Base-by-base conservation (phyloP, 2,797 vertebrate species). In the Triplophysa bombifrons region DNA sequence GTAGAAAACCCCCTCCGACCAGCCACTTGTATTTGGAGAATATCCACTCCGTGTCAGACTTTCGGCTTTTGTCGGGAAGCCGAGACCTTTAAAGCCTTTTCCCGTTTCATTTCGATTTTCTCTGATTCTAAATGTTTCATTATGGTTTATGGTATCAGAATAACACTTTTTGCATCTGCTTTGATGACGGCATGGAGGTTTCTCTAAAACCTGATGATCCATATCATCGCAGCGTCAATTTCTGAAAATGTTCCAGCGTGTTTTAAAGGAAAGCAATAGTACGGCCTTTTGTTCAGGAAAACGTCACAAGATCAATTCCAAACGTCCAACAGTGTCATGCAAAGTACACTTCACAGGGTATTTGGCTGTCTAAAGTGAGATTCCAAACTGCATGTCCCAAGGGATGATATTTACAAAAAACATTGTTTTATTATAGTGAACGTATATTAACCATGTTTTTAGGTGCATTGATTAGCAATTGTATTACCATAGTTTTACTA, bases 1-100 rank as follows among this genome's bases (percentile, higher is more conserved):
- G 85, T 85, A 92, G 90, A 90, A 75, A 87, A 93, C 93, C 92
- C 91, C 92, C 92, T 90, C 92, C 90, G 86, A 93, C 93, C 91
- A 92, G 93, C 92, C 91, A 93, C 92, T 93, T 92, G 90, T 92
- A 94, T 94, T 91, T 88, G 65, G 90, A 90, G 89, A 89, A 91
- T 88, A 88, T 90, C 88, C 87, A 92, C 90, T 90, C 90, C 92
- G 88, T 91, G 87, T 72, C 72, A 66, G 72, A 80, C 83, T 84
- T 68, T 78, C 56, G 74, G 48, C 70, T 61, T 63, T 80, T 84
- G 80, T 79, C 68, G 58, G 77, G 76, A 82, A 83, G 76, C 27
- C 69, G 75, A 81, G 78, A 76, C 34, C 44, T 74, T 41, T 53
- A 38, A 71, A 41, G 19, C 56, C 58, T 63, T 56, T 70, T 71